Conservation (phyloP, 2,888 invertebrate species). For the Dendrolimus houi region DNA sequence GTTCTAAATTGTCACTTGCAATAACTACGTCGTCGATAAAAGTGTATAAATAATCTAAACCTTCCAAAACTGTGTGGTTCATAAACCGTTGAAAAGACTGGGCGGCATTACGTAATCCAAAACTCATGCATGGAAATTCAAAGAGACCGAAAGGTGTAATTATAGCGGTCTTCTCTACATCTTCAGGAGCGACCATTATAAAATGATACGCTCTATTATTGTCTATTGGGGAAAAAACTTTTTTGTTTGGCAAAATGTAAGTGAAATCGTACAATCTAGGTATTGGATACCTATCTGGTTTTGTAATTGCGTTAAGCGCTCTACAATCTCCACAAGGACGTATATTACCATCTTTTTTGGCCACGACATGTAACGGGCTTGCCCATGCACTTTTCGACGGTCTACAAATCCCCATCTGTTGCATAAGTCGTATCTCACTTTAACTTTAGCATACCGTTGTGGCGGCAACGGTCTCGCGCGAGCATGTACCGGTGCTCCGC, state of each 20-base stretch:
- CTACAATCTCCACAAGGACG: too few relatives aligned
- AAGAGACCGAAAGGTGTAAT: constrained; percentile 5
- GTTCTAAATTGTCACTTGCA: too few relatives aligned
- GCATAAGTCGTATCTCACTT: too few relatives aligned
- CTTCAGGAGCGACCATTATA: neutral
- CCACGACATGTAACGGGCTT: too few relatives aligned
- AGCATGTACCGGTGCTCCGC: too few relatives aligned
- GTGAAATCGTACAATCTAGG: constrained; percentile 8
- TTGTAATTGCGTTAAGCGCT: constrained; percentile 4
- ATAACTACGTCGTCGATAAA: constrained; percentile 36
- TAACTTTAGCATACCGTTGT: too few relatives aligned
- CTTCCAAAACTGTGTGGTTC: constrained; percentile 9
- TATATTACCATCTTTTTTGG: too few relatives aligned
- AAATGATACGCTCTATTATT: constrained; percentile 7
- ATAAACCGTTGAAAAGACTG: constrained; percentile 15
- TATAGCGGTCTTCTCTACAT: constrained; percentile 7
- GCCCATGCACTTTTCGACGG: too few relatives aligned
- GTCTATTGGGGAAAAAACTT: constrained; percentile 3
- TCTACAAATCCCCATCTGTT: too few relatives aligned
- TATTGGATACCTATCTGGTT: constrained; percentile 6
- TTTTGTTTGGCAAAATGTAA: constrained; percentile 3
- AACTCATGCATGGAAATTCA: constrained; percentile 5
- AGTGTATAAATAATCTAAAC: constrained; percentile 11
- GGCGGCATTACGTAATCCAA: constrained; percentile 7
- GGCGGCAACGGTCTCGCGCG: too few relatives aligned